phyloP scores from a whole-genome alignment of 1,140 invertebrate genomes.

The Eciton burchellii region DNA sequence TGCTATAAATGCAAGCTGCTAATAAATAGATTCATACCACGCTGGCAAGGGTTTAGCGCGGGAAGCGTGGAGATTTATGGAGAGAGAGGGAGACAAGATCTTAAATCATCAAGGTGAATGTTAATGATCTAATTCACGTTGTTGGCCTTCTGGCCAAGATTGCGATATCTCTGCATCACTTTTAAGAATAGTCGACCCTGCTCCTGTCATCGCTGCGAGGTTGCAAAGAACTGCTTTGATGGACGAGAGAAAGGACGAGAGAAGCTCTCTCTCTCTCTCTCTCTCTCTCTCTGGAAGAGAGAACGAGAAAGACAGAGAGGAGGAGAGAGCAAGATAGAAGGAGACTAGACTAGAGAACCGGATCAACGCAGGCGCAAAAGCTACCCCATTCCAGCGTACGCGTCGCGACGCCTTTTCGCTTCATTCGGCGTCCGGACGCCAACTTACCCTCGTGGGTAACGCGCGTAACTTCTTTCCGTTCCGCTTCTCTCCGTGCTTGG shows the following conservation, averaged over 20 bases:
- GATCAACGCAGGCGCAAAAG: constrained; percentile 57
- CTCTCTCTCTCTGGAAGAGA: not conserved
- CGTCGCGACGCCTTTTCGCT: constrained; percentile 53
- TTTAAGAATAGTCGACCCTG: not conserved
- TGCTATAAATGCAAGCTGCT: not conserved
- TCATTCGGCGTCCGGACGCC: constrained; percentile 50
- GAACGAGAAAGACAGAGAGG: not conserved
- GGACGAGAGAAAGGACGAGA: constrained; percentile 31
- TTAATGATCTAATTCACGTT: not conserved
- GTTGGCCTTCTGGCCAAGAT: not conserved
- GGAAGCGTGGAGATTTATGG: no score
- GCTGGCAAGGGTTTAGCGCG: no score
- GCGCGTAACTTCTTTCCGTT: not conserved
- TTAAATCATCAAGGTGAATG: not conserved
- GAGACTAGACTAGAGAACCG: constrained; percentile 40
- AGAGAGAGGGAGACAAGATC: not conserved
- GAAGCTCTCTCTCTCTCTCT: not conserved
- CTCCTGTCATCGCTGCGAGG: not conserved
- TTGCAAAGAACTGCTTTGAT: constrained; percentile 37
- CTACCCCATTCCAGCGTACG: constrained; percentile 36
- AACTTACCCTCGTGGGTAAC: constrained; percentile 10
- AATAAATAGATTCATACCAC: no score
- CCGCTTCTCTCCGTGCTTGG: not conserved
- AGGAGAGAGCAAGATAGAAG: constrained; percentile 11
- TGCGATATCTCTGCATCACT: constrained; percentile 8